Evolutionary conservation across 2,797 vertebrate species (phyloP), one percentile per base, ranked within the genome.

Genomic region (Phoebastria nigripes): DNA sequence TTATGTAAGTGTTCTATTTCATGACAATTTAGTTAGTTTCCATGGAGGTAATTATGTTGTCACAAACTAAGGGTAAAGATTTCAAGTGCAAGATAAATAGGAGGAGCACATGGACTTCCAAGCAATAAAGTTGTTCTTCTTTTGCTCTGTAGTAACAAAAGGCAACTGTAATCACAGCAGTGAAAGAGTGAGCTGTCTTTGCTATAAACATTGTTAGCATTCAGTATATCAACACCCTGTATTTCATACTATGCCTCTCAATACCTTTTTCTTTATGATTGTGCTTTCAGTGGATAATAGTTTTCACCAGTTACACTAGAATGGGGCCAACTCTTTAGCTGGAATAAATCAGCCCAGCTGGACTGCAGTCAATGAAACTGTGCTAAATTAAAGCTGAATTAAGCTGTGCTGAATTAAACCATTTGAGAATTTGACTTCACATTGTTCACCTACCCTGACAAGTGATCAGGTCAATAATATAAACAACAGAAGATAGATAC

Each of bases 11-110:
- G 35, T 77, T 83, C 84, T 74, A 65, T 71, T 96, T 91, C 87
- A 85, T 91, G 90, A 89, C 63, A 85, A 67, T 91, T 92, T 90
- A 90, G 66, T 65, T 80, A 85, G 94, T 96, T 97, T 96, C 95
- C 85, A 94, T 96, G 91, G 95, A 94, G 93, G 95, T 96, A 93
- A 97, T 96, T 93, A 93, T 61, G 61, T 94, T 96, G 96, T 94
- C 65, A 90, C 85, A 96, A 96, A 88, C 56, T 78, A 88, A 94
- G 69, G 66, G 80, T 95, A 86, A 94, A 92, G 87, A 95, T 93
- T 90, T 96, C 84, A 91, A 94, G 69, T 85, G 39, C 72, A 69
- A 91, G 93, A 95, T 90, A 96, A 97, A 96, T 90, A 95, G 91
- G 71, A 94, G 84, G 56, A 93, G 76, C 79, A 51, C 70, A 85